Base-by-base conservation (phyloP, 2,888 invertebrate genomes). In the Acheta domesticus region DNA sequence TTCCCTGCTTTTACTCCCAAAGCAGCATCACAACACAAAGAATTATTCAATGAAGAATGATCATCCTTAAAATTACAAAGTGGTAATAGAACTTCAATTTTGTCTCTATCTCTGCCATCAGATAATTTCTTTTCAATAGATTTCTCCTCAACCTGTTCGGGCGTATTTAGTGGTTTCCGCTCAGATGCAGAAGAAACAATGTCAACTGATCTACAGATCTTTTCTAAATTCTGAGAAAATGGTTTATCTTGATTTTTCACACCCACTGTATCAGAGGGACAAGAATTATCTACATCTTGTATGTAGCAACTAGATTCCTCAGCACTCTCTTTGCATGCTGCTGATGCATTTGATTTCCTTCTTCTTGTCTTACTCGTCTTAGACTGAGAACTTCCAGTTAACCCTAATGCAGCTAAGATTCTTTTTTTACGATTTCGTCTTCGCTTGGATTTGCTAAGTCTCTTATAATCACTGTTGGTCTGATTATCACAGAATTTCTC, bases 21-120 rank as follows among this genome's bases (percentile, higher is more conserved):
- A 62, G 62, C 5, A n/a, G 62, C 79, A 20, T 79, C 79, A 76
- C 73, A 75, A 49, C 36, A 36, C 12, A 36, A 76, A 48, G 48
- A 48, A 48, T 21, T 48, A 36, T 62, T 78, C 0, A 21, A 48
- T 49, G 21, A 14, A 11, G 75, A 36, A 74, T 20, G 36, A 48
- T 19, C n/a, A 20, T 78, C 50, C 14, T n/a, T 62, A 62, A 62
- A n/a, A 62, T 19, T n/a, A 62, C 62, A 19, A 5, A 62, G n/a
- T 5, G 62, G n/a, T 19, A n/a, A 19, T 12, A n/a, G n/a, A 19
- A n/a, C 62, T 62, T 62, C 12, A 50, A n/a, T n/a, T 16, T 48
- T 4, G 20, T 78, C 16, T 50, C 49, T 48, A 48, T 36, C 48
- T 62, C 73, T 77, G 21, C 49, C 48, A 1, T 62, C 77, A 12